These are phyloP conservation scores for Ondatra zibethicus DNA, from an alignment of 2,113 vertebrate species.

Conservation along the genomic window DNA sequence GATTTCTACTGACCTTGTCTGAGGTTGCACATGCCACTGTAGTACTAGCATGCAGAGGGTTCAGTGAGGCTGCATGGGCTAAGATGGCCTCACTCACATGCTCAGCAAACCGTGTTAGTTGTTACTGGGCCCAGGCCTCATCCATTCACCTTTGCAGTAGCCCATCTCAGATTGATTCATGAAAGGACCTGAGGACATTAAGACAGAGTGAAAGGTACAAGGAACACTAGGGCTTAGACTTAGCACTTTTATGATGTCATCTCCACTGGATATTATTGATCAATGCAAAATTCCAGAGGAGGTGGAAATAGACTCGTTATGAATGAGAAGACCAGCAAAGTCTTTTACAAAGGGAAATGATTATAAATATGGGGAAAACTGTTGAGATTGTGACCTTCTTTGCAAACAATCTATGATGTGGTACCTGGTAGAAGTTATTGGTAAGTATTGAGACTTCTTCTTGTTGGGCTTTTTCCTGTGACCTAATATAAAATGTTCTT, in stretches of 20 bases:
- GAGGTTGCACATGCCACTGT: background rate
- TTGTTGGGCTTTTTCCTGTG: no score
- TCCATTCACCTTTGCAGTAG: background rate
- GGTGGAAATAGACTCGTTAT: background rate
- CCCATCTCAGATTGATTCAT: background rate
- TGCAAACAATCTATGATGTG: constrained; percentile 4
- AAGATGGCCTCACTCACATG: background rate
- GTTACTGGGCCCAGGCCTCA: background rate
- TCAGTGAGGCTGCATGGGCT: background rate
- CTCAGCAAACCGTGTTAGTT: background rate
- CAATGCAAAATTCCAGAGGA: background rate
- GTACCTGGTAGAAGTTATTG: background rate
- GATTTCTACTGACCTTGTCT: background rate
- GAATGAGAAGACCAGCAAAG: background rate
- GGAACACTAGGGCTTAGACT: background rate
- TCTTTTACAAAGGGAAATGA: background rate
- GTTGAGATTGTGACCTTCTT: background rate
- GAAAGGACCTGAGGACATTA: background rate
- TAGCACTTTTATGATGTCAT: background rate
- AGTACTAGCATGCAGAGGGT: background rate
- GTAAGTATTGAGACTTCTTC: background rate
- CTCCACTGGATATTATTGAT: background rate
- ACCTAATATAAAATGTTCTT: no score
- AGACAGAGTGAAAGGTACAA: background rate
- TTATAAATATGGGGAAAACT: background rate